Evolutionary conservation across 2,113 vertebrate genomes (phyloP).

Genomic region (Recurvirostra avosetta): DNA sequence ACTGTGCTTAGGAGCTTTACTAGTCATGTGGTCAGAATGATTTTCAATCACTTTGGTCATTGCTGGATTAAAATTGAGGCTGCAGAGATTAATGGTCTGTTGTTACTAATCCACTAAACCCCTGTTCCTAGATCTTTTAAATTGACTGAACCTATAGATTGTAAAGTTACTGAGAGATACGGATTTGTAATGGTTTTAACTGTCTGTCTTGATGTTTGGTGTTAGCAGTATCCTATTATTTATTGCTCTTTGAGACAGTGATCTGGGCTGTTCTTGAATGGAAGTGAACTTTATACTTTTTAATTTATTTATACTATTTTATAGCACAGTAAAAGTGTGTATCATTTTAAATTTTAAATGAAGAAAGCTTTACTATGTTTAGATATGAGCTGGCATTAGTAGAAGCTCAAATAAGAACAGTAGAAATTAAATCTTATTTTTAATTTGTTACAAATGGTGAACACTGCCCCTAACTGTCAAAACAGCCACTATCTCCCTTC

Average conservation of each 20-base stretch:
- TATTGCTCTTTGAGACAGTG: background rate
- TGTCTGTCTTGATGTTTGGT: background rate
- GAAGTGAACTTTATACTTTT: background rate
- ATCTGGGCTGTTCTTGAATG: background rate
- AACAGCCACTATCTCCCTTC: background rate
- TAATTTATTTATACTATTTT: background rate
- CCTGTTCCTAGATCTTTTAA: slow-evolving; percentile 58
- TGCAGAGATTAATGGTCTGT: slow-evolving; percentile 77
- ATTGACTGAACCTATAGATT: slow-evolving; percentile 67
- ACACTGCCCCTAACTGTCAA: background rate
- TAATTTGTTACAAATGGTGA: background rate
- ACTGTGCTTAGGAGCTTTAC: slow-evolving; percentile 43
- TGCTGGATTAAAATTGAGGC: slow-evolving; percentile 74
- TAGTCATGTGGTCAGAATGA: slow-evolving; percentile 26
- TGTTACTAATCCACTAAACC: slow-evolving; percentile 76
- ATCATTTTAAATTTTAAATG: background rate
- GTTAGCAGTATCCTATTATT: background rate
- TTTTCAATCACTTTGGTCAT: slow-evolving; percentile 64
- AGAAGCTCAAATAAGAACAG: background rate
- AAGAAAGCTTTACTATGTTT: background rate
- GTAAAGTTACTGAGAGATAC: slow-evolving; percentile 36
- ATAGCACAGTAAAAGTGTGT: background rate
- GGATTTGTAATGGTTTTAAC: slow-evolving; percentile 33
- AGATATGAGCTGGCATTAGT: background rate
- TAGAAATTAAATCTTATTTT: background rate